phyloP scores from a whole-genome alignment of 2,888 invertebrate genomes.

The Platycnemis pennipes region DNA sequence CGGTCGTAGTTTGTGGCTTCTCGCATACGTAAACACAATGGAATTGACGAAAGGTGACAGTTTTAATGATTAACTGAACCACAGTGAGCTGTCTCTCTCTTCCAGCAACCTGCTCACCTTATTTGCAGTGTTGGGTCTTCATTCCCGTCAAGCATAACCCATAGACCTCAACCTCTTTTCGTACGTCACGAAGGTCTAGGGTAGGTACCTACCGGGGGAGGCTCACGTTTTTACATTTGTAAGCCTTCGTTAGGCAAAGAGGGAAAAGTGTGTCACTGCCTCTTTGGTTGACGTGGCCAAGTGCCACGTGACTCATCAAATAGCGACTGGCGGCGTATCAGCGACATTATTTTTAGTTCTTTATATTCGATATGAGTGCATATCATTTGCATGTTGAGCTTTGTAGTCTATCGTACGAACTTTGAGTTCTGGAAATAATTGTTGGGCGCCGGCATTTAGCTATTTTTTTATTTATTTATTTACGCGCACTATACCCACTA shows the following conservation, averaged over 20 bases:
- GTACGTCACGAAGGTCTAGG: not conserved
- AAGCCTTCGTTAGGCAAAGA: not conserved
- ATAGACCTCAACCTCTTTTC: not conserved
- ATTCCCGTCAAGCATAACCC: not conserved
- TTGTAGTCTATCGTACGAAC: no score
- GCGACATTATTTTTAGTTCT: no score
- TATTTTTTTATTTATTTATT: no score
- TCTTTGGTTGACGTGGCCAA: not conserved
- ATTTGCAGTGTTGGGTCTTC: not conserved
- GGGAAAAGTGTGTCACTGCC: not conserved
- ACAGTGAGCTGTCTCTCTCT: not conserved
- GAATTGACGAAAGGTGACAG: not conserved
- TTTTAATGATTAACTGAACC: not conserved
- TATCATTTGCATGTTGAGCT: no score
- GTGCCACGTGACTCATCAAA: no score
- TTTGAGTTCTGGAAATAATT: no score
- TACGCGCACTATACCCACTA: no score
- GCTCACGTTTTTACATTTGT: not conserved
- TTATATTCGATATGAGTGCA: no score
- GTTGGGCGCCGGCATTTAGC: no score
- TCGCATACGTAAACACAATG: not conserved
- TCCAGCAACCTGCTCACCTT: not conserved
- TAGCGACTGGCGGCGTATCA: no score
- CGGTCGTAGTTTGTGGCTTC: not conserved
- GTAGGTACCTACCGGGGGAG: not conserved